A percentile compares a stretch with the other conserved stretches of the same genome.
phyloP scores from a whole-genome alignment of 2,797 vertebrate genomes.

The Gymnothorax javanicus region DNA sequence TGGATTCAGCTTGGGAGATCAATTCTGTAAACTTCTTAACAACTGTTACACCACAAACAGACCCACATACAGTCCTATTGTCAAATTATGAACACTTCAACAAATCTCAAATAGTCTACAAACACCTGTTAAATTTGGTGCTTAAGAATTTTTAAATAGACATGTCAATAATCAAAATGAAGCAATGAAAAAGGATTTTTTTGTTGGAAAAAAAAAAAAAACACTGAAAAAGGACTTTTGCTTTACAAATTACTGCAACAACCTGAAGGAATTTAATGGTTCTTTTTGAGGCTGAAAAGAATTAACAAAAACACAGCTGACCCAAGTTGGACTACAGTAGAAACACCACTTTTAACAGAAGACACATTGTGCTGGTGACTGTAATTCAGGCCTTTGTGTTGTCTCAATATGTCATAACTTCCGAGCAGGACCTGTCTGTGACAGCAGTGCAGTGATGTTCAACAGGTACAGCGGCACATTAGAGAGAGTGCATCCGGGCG shows the following conservation, averaged over 20 bases:
- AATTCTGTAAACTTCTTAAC: background rate
- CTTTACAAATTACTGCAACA: background rate
- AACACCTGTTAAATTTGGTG: background rate
- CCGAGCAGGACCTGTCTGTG: background rate
- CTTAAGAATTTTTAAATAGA: background rate
- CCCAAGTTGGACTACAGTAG: background rate
- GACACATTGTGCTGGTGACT: background rate
- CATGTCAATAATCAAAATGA: background rate
- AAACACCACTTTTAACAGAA: background rate
- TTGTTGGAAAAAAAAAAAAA: background rate
- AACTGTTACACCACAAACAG: background rate
- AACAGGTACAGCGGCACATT: background rate
- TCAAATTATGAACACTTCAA: background rate
- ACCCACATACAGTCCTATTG: background rate
- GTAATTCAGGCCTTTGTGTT: background rate
- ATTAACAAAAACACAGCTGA: background rate
- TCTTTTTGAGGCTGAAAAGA: background rate
- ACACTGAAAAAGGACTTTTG: background rate
- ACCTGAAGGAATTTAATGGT: background rate
- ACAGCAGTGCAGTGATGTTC: background rate
- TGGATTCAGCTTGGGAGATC: constrained; percentile 17
- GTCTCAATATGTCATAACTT: background rate
- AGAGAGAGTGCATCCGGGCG: too few species aligned
- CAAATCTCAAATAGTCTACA: background rate
- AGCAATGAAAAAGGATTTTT: background rate